Evolutionary conservation across 2,113 vertebrate genomes (phyloP).

Genomic region (Buteo buteo): DNA sequence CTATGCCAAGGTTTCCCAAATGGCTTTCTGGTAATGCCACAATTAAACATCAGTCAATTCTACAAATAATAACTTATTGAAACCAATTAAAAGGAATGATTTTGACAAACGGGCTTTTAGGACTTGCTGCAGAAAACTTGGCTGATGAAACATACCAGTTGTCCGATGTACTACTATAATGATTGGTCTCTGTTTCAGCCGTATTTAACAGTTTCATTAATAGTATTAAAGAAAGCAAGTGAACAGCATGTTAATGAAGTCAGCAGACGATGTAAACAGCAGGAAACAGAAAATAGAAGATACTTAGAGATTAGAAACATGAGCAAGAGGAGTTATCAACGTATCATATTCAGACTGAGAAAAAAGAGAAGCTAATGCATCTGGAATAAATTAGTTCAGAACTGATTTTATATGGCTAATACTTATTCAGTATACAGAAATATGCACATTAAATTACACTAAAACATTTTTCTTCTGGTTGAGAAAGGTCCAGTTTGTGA

Average conservation of each 20-base stretch:
- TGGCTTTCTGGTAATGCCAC: neutral
- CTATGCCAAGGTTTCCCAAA: neutral
- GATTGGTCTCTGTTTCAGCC: slow-evolving; percentile 8
- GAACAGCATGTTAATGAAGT: slow-evolving; percentile 59
- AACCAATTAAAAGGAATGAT: slow-evolving; percentile 21
- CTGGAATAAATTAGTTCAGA: neutral
- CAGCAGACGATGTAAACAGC: slow-evolving; percentile 60
- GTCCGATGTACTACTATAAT: neutral
- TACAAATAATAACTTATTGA: neutral
- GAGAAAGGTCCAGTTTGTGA: neutral
- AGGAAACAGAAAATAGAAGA: slow-evolving; percentile 35
- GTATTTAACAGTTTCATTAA: slow-evolving; percentile 59
- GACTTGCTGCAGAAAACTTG: neutral
- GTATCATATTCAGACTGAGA: neutral
- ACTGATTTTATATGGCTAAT: neutral
- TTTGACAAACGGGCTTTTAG: neutral
- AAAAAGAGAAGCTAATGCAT: neutral
- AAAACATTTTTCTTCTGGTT: neutral
- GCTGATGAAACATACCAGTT: neutral
- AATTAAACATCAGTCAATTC: slow-evolving; percentile 2
- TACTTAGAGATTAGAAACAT: slow-evolving; percentile 26
- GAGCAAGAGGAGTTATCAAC: neutral
- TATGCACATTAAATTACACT: neutral
- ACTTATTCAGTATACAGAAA: neutral
- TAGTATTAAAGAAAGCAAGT: slow-evolving; percentile 37